These are phyloP conservation scores for Melitaea cinxia DNA, from an alignment of 1,140 invertebrate species.

Conservation along the genomic window DNA sequence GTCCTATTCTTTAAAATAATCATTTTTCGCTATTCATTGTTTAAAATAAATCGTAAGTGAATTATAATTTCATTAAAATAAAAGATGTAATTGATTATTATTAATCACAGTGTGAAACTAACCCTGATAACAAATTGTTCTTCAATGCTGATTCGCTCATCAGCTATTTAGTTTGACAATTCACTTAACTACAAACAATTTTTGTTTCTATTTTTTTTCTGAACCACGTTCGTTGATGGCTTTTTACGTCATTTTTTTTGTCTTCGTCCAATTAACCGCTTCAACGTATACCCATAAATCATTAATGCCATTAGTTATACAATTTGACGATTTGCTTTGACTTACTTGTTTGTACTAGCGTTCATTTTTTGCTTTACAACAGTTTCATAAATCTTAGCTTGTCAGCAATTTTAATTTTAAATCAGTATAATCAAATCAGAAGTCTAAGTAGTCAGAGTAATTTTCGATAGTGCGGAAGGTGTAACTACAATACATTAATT, in stretches of 20 bases:
- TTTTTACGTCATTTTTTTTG: conserved; percentile 42
- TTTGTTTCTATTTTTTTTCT: conserved; percentile 40
- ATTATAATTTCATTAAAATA: neutral
- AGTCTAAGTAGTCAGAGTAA: conserved; percentile 29
- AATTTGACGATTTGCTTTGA: conserved; percentile 44
- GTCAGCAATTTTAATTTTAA: conserved; percentile 8
- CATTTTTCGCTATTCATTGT: neutral
- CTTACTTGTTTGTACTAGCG: conserved; percentile 36
- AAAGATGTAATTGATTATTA: neutral
- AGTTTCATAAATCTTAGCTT: conserved; percentile 20
- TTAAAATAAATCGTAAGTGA: neutral
- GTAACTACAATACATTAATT: conserved; percentile 55
- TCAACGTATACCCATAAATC: conserved; percentile 47
- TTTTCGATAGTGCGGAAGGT: conserved; percentile 43
- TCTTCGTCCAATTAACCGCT: conserved; percentile 44
- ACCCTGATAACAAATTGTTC: neutral
- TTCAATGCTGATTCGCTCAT: conserved; percentile 1
- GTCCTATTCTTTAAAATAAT: too few species aligned
- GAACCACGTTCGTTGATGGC: conserved; percentile 32
- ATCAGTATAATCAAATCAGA: conserved; percentile 17
- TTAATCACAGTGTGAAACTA: neutral
- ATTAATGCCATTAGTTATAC: conserved; percentile 45
- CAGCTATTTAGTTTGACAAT: conserved; percentile 38
- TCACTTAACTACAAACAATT: conserved; percentile 39
- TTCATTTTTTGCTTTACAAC: conserved; percentile 24